phyloP scores from a whole-genome alignment of 2,888 invertebrate genomes.

The Cheilosia scutellata region DNA sequence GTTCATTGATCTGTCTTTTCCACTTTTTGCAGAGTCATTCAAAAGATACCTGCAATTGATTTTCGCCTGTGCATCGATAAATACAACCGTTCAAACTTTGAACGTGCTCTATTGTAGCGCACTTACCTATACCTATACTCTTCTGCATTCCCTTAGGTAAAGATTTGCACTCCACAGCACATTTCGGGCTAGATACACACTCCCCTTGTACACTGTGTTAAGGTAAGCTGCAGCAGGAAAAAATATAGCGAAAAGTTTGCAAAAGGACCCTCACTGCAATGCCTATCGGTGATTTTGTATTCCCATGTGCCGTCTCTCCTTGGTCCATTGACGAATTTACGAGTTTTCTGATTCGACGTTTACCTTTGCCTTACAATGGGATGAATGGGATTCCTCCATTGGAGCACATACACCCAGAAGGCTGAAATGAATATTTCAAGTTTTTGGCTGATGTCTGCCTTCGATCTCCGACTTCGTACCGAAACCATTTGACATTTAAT shows the following conservation, averaged over 20 bases:
- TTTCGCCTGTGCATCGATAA: slow-evolving; percentile 5
- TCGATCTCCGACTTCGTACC: slow-evolving; percentile 19
- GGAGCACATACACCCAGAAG: neutral
- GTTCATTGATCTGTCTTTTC: neutral
- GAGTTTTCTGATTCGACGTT: slow-evolving; percentile 44
- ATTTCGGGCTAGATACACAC: neutral
- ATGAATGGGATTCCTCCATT: neutral
- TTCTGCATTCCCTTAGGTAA: slow-evolving; percentile 13
- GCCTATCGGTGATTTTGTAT: slow-evolving; percentile 46
- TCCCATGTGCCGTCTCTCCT: slow-evolving; percentile 11
- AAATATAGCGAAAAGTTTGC: slow-evolving; percentile 5
- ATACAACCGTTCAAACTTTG: slow-evolving; percentile 4
- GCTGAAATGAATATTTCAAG: slow-evolving; percentile 49
- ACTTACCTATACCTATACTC: neutral
- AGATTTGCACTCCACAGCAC: slow-evolving; percentile 13
- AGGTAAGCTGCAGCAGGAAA: neutral
- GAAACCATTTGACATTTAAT: slow-evolving; percentile 67
- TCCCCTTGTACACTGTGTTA: slow-evolving; percentile 8
- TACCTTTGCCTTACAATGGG: slow-evolving; percentile 1
- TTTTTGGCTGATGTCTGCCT: neutral
- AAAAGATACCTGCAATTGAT: slow-evolving; percentile 19
- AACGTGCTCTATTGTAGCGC: slow-evolving; percentile 20
- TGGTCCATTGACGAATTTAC: slow-evolving; percentile 62
- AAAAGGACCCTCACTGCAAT: slow-evolving; percentile 23
- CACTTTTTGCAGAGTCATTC: neutral